Conservation (phyloP, 2,113 vertebrate species). For the Panthera uncia region DNA sequence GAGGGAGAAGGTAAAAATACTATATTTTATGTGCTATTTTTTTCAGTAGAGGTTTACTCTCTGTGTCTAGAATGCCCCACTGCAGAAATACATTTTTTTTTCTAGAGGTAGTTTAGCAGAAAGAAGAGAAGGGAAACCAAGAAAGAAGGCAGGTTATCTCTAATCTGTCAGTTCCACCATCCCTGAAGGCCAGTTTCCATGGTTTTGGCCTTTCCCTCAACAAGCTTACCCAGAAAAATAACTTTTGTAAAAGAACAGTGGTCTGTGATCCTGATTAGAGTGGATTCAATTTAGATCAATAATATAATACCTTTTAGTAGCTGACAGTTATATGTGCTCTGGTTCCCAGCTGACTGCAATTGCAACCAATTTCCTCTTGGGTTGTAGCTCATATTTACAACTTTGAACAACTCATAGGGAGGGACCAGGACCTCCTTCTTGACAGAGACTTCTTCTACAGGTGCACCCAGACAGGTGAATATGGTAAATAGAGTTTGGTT, state of each 20-base stretch:
- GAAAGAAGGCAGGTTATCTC: background rate
- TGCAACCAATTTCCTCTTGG: slow-evolving; percentile 65
- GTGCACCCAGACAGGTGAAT: slow-evolving; percentile 79
- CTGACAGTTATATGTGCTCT: slow-evolving; percentile 81
- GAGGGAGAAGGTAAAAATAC: background rate
- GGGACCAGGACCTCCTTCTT: slow-evolving; percentile 81
- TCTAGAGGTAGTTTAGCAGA: background rate
- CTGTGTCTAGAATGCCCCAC: background rate
- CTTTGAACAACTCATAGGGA: slow-evolving; percentile 81
- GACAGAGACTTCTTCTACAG: slow-evolving; percentile 76
- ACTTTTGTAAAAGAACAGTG: background rate
- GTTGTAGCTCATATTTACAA: slow-evolving; percentile 62
- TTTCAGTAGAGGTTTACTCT: background rate
- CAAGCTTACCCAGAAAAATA: background rate
- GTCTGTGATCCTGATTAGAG: background rate
- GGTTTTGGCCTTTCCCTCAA: background rate
- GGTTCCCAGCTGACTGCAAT: slow-evolving; percentile 74
- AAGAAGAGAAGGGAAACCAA: background rate
- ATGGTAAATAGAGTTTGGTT: slow-evolving; percentile 78
- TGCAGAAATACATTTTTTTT: background rate
- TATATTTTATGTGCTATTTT: background rate
- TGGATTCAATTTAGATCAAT: background rate
- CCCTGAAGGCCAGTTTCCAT: background rate
- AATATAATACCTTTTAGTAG: slow-evolving; percentile 79
- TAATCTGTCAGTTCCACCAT: background rate